A percentile compares a stretch with the other conserved stretches of the same genome.
Conservation (phyloP, 1,140 invertebrate genomes). For the Brevipalpus yothersi region DNA sequence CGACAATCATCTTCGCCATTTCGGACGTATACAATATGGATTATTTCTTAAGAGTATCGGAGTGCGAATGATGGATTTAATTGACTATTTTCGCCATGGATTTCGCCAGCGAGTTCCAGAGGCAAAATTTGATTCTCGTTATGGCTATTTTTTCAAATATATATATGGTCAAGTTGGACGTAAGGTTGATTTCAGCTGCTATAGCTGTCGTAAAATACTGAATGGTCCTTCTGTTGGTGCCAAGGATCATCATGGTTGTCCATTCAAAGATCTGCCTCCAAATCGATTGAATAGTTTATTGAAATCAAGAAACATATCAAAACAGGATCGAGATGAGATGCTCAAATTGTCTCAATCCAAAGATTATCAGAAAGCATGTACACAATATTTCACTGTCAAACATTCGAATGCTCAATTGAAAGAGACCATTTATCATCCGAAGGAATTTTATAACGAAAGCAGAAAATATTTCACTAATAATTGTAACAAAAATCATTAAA, state of each 20-base stretch:
- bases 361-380: constrained; percentile 53
- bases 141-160: constrained; percentile 73
- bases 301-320: constrained; percentile 30
- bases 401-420: constrained; percentile 30
- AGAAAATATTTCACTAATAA: not conserved
- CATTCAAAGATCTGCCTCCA: constrained; percentile 54
- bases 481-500: too few species aligned
- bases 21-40: constrained; percentile 67
- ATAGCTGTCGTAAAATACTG: constrained; percentile 79
- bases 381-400: constrained; percentile 54
- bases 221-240: constrained; percentile 34
- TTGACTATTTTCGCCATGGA: constrained; percentile 51
- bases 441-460: constrained; percentile 68
- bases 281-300: constrained; percentile 44
- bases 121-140: constrained; percentile 77
- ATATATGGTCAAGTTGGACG: constrained; percentile 89
- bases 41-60: constrained; percentile 87
- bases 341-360: constrained; percentile 17
- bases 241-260: constrained; percentile 73
- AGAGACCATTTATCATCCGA: constrained; percentile 60
- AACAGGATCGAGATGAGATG: constrained; percentile 24
- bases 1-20: constrained; percentile 67
- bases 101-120: constrained; percentile 62
- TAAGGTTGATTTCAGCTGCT: constrained; percentile 63
- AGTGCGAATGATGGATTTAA: constrained; percentile 30